These are phyloP conservation scores for Scomber japonicus DNA, from an alignment of 2,113 vertebrate genomes.

Conservation along the genomic window DNA sequence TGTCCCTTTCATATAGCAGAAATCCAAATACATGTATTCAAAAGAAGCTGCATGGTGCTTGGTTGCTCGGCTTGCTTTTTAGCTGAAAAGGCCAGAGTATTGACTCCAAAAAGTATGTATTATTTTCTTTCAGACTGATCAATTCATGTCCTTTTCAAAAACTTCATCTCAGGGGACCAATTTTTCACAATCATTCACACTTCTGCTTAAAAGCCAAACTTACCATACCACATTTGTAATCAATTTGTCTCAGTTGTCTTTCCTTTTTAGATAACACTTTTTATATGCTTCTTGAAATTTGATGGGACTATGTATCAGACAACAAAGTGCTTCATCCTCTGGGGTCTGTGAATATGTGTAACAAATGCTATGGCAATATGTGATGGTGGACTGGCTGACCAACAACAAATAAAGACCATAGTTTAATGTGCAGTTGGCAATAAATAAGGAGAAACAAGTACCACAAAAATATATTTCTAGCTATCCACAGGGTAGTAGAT, in stretches of 20 bases:
- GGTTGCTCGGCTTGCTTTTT: constrained; percentile 19
- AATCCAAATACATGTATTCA: constrained; percentile 17
- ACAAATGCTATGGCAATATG: too few species aligned
- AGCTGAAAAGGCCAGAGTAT: constrained; percentile 45
- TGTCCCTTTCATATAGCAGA: background rate
- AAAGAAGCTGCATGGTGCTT: constrained; percentile 1
- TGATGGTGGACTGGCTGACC: too few species aligned
- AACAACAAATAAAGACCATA: too few species aligned
- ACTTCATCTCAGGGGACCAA: constrained; percentile 11
- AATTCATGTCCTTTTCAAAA: constrained; percentile 12
- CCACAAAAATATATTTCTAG: too few species aligned
- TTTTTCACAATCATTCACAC: constrained; percentile 5
- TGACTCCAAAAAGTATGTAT: background rate
- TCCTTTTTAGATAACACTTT: background rate
- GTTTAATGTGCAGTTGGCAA: too few species aligned
- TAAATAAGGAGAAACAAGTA: too few species aligned
- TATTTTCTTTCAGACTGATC: constrained; percentile 11
- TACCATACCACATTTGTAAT: background rate
- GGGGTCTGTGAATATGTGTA: too few species aligned
- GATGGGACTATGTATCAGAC: too few species aligned
- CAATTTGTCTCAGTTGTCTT: background rate
- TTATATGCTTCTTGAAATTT: too few species aligned
- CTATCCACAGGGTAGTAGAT: background rate
- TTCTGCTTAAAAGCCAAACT: background rate
- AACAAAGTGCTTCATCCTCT: too few species aligned